Conservation (phyloP, 2,113 vertebrate species). For the Saguinus imperator region DNA sequence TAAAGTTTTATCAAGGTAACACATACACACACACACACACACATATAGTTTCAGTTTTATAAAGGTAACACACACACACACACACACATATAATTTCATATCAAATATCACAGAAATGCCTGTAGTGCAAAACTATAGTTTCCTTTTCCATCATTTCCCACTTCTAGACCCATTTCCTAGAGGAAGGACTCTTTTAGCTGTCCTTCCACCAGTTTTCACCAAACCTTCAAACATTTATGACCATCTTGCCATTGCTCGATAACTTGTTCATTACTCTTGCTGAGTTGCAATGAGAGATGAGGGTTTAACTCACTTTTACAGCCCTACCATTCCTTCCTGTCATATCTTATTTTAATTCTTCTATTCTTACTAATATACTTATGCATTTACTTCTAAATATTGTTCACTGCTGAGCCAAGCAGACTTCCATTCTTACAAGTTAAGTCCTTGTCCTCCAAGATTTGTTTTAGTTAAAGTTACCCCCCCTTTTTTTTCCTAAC, state of each 20-base stretch:
- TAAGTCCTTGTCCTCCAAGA: not conserved
- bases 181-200: not conserved
- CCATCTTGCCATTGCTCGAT: not conserved
- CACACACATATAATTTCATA: not conserved
- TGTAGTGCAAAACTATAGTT: not conserved
- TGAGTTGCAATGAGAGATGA: not conserved
- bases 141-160: not conserved
- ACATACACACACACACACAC: not conserved
- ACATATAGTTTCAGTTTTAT: not conserved
- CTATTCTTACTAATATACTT: not conserved
- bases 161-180: not conserved
- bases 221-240: not conserved
- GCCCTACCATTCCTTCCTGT: not conserved
- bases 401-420: not conserved
- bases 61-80: not conserved
- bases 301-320: not conserved
- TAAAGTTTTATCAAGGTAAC: not conserved
- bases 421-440: not conserved
- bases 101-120: not conserved
- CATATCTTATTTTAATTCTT: not conserved
- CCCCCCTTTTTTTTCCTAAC: not conserved
- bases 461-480: not conserved
- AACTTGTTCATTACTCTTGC: not conserved
- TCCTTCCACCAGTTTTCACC: not conserved
- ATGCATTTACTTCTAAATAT: not conserved